Evolutionary conservation across 1,140 invertebrate genomes (phyloP), one percentile per base, ranked within the genome.

Genomic region (Drosophila jambulina): DNA sequence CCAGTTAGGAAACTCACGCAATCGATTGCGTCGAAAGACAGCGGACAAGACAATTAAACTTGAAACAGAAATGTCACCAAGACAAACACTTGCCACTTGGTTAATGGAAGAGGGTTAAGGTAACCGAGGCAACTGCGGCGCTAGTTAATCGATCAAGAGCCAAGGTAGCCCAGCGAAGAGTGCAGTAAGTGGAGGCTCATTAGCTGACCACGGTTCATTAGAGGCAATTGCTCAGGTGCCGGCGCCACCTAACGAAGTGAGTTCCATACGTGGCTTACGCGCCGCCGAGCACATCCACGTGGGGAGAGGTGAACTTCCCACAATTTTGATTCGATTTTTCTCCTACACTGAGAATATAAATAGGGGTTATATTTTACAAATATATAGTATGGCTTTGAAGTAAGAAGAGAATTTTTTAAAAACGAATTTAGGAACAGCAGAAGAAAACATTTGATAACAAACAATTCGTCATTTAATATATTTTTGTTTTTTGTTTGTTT

Each of bases 11-110:
- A 56, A 58, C 45, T 38, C 32, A 68, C 21, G 32, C 51, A 90
- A 90, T 90, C 85, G 81, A 90, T 85, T 80, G 53, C 53, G 45
- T 42, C 49, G 48, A 68, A 77, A 51, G 72, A 68, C 57, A 78
- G 46, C 71, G 65, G 58, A 54, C 74, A 83, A 82, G 80, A 61
- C 84, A 90, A 88, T 84, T 87, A 87, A 90, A 88, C 84, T 88
- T 90, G 85, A 88, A 84, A 88, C 61, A 79, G 36, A 83, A 84
- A 83, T 60, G 78, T 79, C 76, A 68, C 40, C 43, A 67, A 74
- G 68, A 40, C 48, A 58, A 67, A 42, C 69, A 69, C 62, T 61
- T 71, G 78, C 45, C 61, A 45, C 54, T 61, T 17, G 45, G 48
- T 19, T 5, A 17, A 1, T 25, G 38, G 64, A 90, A 90, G 80